Evolutionary conservation across 2,888 invertebrate species (phyloP), one percentile per base, ranked within the genome.

Genomic region (Lepidocyrtinus sp.): DNA sequence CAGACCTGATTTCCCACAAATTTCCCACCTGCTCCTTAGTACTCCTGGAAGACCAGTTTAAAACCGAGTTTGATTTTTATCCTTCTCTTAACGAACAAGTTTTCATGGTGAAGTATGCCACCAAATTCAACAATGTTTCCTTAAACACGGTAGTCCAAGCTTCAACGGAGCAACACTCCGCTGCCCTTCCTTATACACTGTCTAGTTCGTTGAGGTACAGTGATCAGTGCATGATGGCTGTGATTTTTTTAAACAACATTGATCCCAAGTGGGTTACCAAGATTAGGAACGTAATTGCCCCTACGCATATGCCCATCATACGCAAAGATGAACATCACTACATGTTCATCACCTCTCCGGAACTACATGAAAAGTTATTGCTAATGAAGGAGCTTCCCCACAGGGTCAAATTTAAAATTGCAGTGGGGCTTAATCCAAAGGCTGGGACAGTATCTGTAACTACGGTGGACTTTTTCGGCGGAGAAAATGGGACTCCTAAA

Each of bases 341-440:
- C 45, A 24, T 81, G 0, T 81, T 76, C 45, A n/a, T 72, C 0
- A 61, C 68, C 0, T 22, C 27, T 7, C 55, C 61, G 2, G 2
- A 62, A 19, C 3, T 25, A 7, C 70, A 81, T 25, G 59, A 83
- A n/a, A 22, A 59, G n/a, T 62, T 83, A 15, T 50, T 83, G 2
- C 25, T 67, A 0, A 83, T 77, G 77, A 17, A 45, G 7, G 77
- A 82, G 27, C 69, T 78, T 17, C 82, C 82, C 0, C 50, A 25
- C 19, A 70, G 75, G 26, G 71, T 71, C 19, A 82, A 78, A 22
- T 82, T 68, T 62, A 82, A 82, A 62, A 65, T 82, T 21, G 82
- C 70, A 0, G 74, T 82, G 25, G 81, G 71, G 5, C 2, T 46
- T 5, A 26, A 25, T 15, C 1, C 5, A 19, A 0, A 22, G 46